phyloP scores from a whole-genome alignment of 2,797 vertebrate genomes.

The Pagetopsis macropterus region DNA sequence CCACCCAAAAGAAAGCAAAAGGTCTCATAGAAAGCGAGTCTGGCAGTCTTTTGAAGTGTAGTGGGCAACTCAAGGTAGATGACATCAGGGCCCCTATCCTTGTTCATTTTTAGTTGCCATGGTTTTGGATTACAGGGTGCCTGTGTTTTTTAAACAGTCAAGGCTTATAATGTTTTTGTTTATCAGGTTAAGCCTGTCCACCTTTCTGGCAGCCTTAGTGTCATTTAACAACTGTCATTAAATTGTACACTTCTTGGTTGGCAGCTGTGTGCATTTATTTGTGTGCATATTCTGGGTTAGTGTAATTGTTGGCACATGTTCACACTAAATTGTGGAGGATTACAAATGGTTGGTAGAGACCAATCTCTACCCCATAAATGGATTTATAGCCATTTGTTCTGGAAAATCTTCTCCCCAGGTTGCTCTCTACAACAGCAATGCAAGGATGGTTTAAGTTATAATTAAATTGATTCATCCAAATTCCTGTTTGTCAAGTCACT shows the following conservation, averaged over 20 bases:
- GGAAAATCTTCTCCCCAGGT: neutral
- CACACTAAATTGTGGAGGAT: slow-evolving; percentile 19
- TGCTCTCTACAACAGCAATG: neutral
- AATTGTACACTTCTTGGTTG: slow-evolving; percentile 13
- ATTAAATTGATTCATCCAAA: neutral
- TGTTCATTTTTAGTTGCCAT: slow-evolving; percentile 24
- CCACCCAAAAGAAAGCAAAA: neutral
- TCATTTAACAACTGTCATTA: slow-evolving; percentile 31
- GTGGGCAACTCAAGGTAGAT: neutral
- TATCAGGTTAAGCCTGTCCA: neutral
- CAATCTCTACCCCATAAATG: slow-evolving; percentile 14
- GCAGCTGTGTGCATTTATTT: slow-evolving; percentile 22
- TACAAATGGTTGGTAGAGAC: slow-evolving; percentile 2
- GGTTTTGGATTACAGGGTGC: slow-evolving; percentile 13
- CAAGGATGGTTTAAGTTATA: neutral
- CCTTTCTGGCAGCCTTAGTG: neutral
- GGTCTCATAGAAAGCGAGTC: neutral
- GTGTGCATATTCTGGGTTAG: slow-evolving; percentile 10
- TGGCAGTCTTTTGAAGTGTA: neutral
- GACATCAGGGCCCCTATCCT: neutral
- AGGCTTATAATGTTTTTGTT: slow-evolving; percentile 7
- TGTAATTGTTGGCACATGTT: slow-evolving; percentile 44
- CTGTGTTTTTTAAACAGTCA: neutral
- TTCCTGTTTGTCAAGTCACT: too few relatives aligned
- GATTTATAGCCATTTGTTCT: slow-evolving; percentile 8